Percentiles rank a stretch among this genome's conserved stretches.
These are phyloP conservation scores for Spisula subtruncata DNA, from an alignment of 2,888 invertebrate genomes.

Conservation along the genomic window DNA sequence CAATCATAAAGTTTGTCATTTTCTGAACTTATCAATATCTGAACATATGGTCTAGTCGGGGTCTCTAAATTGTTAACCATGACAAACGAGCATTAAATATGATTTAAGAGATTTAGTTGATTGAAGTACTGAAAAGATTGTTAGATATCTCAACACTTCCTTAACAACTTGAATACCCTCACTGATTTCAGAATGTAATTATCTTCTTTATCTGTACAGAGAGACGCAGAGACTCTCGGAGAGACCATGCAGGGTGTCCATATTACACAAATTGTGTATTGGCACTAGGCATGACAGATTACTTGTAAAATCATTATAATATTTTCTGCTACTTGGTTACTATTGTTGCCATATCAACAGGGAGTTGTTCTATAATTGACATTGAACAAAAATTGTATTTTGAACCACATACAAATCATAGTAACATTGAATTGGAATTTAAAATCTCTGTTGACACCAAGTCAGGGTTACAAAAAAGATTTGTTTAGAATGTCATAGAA, in stretches of 20 bases:
- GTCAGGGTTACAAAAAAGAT: neutral
- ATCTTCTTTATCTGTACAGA: neutral
- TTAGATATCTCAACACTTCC: neutral
- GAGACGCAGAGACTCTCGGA: too few relatives aligned
- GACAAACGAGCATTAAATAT: neutral
- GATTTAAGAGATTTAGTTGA: neutral
- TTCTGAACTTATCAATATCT: too few relatives aligned
- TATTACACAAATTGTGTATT: slow-evolving; percentile 14
- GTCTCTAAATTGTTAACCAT: neutral
- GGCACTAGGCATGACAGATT: slow-evolving; percentile 22
- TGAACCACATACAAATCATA: neutral
- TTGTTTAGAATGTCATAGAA: neutral
- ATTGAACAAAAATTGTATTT: neutral
- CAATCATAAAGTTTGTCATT: too few relatives aligned
- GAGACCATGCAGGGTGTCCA: neutral
- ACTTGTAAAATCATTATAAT: slow-evolving; percentile 31
- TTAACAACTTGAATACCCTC: neutral
- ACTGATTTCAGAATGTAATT: neutral
- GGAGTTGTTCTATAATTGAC: neutral
- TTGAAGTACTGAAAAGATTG: slow-evolving; percentile 8
- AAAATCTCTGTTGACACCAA: slow-evolving; percentile 10
- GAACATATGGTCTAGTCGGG: too few relatives aligned
- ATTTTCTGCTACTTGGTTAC: slow-evolving; percentile 12
- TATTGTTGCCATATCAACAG: neutral
- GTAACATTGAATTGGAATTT: slow-evolving; percentile 2